Percentiles rank a stretch among this genome's conserved stretches.
Conservation (phyloP, 2,113 vertebrate species). For the Psophia crepitans region DNA sequence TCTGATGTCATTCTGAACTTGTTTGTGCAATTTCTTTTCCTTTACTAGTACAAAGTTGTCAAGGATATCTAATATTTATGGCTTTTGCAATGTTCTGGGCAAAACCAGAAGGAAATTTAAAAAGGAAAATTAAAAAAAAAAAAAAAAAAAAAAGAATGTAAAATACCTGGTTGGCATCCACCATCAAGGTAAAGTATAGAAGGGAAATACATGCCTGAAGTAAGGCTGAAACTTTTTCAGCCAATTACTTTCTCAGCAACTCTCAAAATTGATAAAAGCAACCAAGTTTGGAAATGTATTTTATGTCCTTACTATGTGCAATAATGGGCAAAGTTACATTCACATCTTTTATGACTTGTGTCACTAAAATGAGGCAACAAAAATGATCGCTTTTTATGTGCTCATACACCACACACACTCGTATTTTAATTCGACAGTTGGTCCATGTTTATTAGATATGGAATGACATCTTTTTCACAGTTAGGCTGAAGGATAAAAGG, state of each 20-base stretch:
- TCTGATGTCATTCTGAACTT: neutral
- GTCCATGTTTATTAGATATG: neutral
- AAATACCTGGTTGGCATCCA: neutral
- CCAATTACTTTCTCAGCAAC: neutral
- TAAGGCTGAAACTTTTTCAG: neutral
- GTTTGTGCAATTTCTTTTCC: neutral
- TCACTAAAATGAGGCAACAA: neutral
- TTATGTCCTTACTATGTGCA: neutral
- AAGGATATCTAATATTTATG: neutral
- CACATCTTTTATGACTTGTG: neutral
- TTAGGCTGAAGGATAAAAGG: neutral
- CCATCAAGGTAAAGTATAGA: neutral
- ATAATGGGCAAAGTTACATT: neutral
- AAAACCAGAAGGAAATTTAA: neutral
- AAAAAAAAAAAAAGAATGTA: neutral
- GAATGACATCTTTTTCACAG: neutral
- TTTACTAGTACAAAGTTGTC: neutral
- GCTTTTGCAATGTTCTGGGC: neutral
- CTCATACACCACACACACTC: neutral
- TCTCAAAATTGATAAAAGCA: neutral
- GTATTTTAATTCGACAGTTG: neutral
- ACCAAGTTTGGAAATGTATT: neutral
- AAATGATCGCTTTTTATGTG: neutral
- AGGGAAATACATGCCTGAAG: neutral
- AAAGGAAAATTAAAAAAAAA: too few relatives aligned